phyloP scores from a whole-genome alignment of 2,113 vertebrate species.

The Sapayoa aenigma region DNA sequence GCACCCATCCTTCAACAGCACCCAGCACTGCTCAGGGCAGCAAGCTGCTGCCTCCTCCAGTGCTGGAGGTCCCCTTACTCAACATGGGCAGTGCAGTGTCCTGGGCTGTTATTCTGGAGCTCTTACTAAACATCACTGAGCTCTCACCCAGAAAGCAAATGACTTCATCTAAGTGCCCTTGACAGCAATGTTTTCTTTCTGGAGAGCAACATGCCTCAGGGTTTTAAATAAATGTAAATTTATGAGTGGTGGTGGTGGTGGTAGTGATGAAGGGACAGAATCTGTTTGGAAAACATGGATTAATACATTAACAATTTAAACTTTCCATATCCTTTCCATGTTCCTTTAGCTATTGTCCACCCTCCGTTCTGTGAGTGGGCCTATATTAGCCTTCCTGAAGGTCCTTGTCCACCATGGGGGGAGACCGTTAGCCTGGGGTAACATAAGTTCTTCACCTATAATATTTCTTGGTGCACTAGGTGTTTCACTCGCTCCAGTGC shows the following conservation, averaged over 20 bases:
- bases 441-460: not conserved
- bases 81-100: accelerated
- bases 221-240: conserved; percentile 13
- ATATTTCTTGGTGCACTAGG: not conserved
- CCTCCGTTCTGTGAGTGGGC: not conserved
- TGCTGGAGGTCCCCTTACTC: accelerated
- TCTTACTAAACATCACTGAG: not conserved
- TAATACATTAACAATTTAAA: conserved; percentile 22
- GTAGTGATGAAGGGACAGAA: not conserved
- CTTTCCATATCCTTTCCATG: not conserved
- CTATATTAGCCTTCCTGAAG: not conserved
- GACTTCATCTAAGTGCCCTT: conserved; percentile 18
- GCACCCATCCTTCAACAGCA: not conserved
- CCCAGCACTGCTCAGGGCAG: not conserved
- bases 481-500: not conserved
- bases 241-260: not conserved
- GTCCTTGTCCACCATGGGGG: accelerated
- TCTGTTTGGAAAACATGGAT: not conserved
- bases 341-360: not conserved
- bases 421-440: not conserved
- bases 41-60: accelerated
- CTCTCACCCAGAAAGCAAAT: not conserved
- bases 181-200: not conserved
- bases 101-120: not conserved
- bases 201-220: not conserved